Percentiles rank a stretch among this genome's conserved stretches.
phyloP scores from a whole-genome alignment of 2,888 invertebrate genomes.

The Conus canariensis region DNA sequence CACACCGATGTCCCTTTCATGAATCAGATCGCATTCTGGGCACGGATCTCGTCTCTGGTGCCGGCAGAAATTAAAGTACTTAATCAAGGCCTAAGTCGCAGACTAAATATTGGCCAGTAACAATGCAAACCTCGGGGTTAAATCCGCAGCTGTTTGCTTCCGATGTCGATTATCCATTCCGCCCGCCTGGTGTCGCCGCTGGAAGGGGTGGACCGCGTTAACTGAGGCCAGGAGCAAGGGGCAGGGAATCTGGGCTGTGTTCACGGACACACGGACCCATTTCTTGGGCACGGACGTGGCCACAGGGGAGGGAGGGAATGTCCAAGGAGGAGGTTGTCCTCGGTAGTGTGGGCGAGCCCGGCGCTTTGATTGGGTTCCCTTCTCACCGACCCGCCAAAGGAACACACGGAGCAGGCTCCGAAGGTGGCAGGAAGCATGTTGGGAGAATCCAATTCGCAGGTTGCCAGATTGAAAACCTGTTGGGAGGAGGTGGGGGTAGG shows the following conservation, averaged over 20 bases:
- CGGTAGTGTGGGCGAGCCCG: not conserved
- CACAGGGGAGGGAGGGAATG: not conserved
- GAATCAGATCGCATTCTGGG: constrained; percentile 21
- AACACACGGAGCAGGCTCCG: constrained; percentile 8
- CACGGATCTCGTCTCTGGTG: constrained; percentile 29
- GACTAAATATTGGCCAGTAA: constrained; percentile 38
- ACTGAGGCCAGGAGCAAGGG: not conserved
- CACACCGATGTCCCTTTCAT: constrained; percentile 14
- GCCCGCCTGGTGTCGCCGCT: not conserved
- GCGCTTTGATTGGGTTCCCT: constrained; percentile 20
- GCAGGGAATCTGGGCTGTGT: not conserved
- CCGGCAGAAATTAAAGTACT: constrained; percentile 39
- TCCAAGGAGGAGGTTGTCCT: not conserved
- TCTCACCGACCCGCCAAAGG: constrained; percentile 24
- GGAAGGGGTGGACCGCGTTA: not conserved
- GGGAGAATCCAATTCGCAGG: not conserved
- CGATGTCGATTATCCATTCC: constrained; percentile 34
- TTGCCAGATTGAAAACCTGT: constrained; percentile 1
- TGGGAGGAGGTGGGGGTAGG: not conserved
- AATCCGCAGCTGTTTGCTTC: constrained; percentile 34
- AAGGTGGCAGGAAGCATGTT: not conserved
- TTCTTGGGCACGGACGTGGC: not conserved
- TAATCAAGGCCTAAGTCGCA: constrained; percentile 34
- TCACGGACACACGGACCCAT: not conserved
- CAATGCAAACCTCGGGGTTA: constrained; percentile 37